Conservation (phyloP, 2,113 vertebrate genomes). For the Nansenia antarctica region DNA sequence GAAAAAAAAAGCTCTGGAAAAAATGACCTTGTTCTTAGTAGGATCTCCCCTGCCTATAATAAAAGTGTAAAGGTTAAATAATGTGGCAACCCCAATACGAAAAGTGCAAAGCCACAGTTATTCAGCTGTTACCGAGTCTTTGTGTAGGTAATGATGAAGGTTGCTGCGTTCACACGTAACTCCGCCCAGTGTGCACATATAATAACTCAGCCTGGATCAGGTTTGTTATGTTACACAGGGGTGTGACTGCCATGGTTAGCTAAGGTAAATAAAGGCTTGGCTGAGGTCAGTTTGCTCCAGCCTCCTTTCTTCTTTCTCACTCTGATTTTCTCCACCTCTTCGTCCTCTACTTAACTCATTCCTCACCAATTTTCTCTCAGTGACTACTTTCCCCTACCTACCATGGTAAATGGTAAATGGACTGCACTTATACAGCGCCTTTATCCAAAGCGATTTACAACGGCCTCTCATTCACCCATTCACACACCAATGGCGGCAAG, state of each 20-base stretch:
- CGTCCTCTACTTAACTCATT: not conserved
- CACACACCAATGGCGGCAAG: too few species aligned
- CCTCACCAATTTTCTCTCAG: not conserved
- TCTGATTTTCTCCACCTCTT: not conserved
- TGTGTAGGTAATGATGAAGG: not conserved
- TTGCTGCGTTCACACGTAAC: not conserved
- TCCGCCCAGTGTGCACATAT: not conserved
- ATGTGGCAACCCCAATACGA: too few species aligned
- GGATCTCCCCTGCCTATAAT: too few species aligned
- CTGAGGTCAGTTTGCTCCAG: not conserved
- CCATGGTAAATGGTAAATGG: too few species aligned
- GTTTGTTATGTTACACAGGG: not conserved
- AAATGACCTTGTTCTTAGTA: too few species aligned
- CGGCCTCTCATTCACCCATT: too few species aligned
- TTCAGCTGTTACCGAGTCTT: not conserved
- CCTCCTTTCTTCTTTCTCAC: not conserved
- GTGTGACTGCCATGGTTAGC: not conserved
- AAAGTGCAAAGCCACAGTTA: not conserved
- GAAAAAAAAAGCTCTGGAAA: too few species aligned
- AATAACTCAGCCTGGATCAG: not conserved
- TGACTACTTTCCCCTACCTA: too few species aligned
- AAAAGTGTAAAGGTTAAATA: too few species aligned
- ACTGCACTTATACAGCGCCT: too few species aligned
- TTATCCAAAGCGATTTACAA: too few species aligned
- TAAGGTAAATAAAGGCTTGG: not conserved